These are phyloP conservation scores for Pelochelys cantorii DNA, from an alignment of 2,797 vertebrate genomes.

Conservation along the genomic window DNA sequence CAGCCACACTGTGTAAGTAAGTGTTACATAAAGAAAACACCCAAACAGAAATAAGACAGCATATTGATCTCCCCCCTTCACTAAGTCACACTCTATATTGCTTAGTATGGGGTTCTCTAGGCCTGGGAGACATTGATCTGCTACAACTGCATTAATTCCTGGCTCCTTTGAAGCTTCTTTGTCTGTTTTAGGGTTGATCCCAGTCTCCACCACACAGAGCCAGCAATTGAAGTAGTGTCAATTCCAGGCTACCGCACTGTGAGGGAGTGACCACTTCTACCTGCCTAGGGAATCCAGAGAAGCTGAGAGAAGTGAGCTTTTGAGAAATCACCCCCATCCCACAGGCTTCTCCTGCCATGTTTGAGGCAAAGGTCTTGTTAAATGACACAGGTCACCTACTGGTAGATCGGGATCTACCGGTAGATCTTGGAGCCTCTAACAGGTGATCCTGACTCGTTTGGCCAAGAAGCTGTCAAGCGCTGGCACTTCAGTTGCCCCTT, in stretches of 20 bases:
- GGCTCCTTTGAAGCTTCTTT: conserved; percentile 1
- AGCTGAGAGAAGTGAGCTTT: conserved; percentile 34
- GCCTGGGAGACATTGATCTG: background rate
- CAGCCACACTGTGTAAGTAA: background rate
- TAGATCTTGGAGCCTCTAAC: no score
- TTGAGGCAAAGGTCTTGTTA: conserved; percentile 40
- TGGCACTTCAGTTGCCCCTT: no score
- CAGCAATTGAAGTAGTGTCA: background rate
- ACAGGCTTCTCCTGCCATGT: background rate
- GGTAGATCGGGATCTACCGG: no score
- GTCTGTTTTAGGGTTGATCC: conserved; percentile 17
- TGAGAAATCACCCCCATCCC: conserved; percentile 26
- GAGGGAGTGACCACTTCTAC: conserved; percentile 39
- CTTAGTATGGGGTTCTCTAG: background rate
- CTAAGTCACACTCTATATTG: background rate
- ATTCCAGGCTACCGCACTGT: conserved; percentile 20
- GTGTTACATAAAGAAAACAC: background rate
- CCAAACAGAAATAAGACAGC: accelerated
- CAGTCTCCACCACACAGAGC: background rate
- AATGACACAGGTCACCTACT: no score
- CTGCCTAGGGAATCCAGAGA: conserved; percentile 30
- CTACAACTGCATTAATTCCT: conserved; percentile 16
- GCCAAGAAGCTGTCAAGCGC: no score
- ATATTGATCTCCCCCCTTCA: background rate
- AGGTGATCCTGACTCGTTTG: no score